Evolutionary conservation across 53 echinoderm and acorn worm genomes (phyloP), one percentile per base, ranked within the genome.

Genomic region (Pentamera pediparva): DNA sequence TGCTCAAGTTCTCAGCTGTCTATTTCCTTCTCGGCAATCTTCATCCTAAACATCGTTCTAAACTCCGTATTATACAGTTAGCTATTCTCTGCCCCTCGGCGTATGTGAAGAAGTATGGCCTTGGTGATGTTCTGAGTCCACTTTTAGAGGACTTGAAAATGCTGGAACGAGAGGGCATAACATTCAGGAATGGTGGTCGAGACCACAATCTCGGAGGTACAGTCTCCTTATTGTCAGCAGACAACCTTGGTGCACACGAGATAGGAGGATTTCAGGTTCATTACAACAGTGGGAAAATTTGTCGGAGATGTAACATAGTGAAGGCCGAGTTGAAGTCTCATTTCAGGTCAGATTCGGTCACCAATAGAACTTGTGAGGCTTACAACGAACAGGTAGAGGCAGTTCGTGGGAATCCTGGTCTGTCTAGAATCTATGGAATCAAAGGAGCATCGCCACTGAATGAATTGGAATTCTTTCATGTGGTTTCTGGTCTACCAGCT

Each of bases 181-280:
- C 40, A 76, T 76, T 76, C 18, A 30, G 25, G 4, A 61, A 10
- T 0, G 45, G 45, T 43, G 62, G 62, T 28, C 6, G 15, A 5
- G 43, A 76, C 31, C 27, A 31, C 28, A 76, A 11, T 27, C 45
- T 76, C 29, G 4, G 47, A 40, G 77, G 77, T 15, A 76, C 77
- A 7, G 61, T 61, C 7, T 76, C 77, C 17, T 76, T 76, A 1
- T 47, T 76, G 43, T 76, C 77, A 39, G 77, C 77, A 9, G 77
- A 76, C 19, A 62, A 76, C 19, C 45, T 61, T 13, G 62, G 62
- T 32, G 41, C 77, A 5, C 77, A 76, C 45, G 77, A 76, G n/a
- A 45, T 76, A 21, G 77, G 77, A 1, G 77, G 77, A 13, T 76
- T 76, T 17, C 61, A 76, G 47, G 45, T 41, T 2, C 77, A 76